Evolutionary conservation across 1,140 invertebrate genomes (phyloP).

Genomic region (Heliconius hewitsoni): DNA sequence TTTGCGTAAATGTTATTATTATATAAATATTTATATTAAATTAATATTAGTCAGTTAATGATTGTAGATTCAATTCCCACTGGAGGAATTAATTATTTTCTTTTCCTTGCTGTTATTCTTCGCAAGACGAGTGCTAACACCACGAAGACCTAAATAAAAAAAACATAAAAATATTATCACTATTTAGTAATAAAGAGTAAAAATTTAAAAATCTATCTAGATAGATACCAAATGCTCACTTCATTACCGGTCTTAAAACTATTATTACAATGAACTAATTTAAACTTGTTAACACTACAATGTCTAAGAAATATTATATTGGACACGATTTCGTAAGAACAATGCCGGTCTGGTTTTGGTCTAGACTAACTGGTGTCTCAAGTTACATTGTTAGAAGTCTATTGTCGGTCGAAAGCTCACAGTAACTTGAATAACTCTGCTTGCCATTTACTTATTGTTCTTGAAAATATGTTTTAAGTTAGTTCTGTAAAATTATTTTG

Average conservation of each 20-base stretch:
- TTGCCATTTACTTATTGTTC: too few species aligned
- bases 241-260: not conserved
- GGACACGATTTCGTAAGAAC: slow-evolving; percentile 22
- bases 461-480: too few species aligned
- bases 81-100: too few species aligned
- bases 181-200: too few species aligned
- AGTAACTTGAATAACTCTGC: not conserved
- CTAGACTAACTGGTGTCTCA: slow-evolving; percentile 24
- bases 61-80: too few species aligned
- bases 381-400: slow-evolving; percentile 20
- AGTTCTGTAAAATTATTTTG: too few species aligned
- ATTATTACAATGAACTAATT: slow-evolving; percentile 3
- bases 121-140: too few species aligned
- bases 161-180: too few species aligned
- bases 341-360: slow-evolving; percentile 23
- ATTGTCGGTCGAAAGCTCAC: not conserved
- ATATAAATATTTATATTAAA: not conserved
- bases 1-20: not conserved
- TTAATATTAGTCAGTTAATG: too few species aligned
- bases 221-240: not conserved
- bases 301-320: slow-evolving; percentile 12
- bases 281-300: slow-evolving; percentile 5
- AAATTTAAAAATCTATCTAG: too few species aligned
- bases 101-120: too few species aligned
- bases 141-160: too few species aligned